phyloP scores from a whole-genome alignment of 2,888 invertebrate species.

The Ennomos erosarius region DNA sequence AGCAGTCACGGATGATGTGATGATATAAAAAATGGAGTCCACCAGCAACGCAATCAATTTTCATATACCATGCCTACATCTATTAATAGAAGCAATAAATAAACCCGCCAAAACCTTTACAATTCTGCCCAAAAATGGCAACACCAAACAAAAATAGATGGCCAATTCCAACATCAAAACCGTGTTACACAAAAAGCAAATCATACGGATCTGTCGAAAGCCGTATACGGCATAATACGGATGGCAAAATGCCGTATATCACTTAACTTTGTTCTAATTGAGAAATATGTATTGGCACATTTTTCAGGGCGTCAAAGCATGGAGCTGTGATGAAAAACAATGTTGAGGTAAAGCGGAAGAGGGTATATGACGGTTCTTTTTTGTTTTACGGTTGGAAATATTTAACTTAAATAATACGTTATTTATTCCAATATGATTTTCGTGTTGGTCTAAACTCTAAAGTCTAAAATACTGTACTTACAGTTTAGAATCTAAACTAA shows the following conservation, averaged over 20 bases:
- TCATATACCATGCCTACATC: too few species aligned
- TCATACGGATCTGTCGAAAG: constrained; percentile 49
- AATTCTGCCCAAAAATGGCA: constrained; percentile 19
- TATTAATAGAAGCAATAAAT: background rate
- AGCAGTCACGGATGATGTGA: too few species aligned
- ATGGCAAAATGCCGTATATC: constrained; percentile 53
- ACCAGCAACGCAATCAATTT: too few species aligned
- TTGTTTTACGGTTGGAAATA: too few species aligned
- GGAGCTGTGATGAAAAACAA: constrained; percentile 25
- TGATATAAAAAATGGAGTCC: too few species aligned
- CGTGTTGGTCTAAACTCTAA: too few species aligned
- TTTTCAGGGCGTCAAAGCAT: constrained; percentile 55
- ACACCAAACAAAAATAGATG: constrained; percentile 25
- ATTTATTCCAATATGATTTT: too few species aligned
- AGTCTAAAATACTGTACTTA: too few species aligned
- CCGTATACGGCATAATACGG: constrained; percentile 35
- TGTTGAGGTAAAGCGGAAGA: constrained; percentile 27
- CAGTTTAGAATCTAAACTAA: too few species aligned
- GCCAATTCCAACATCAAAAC: constrained; percentile 22
- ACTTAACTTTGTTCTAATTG: constrained; percentile 66
- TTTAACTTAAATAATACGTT: too few species aligned
- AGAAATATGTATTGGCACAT: constrained; percentile 72
- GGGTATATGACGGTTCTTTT: constrained; percentile 35
- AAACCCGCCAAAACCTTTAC: background rate
- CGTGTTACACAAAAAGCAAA: constrained; percentile 38